These are phyloP conservation scores for Frankliniella fusca DNA, from an alignment of 2,888 invertebrate genomes.

Conservation along the genomic window DNA sequence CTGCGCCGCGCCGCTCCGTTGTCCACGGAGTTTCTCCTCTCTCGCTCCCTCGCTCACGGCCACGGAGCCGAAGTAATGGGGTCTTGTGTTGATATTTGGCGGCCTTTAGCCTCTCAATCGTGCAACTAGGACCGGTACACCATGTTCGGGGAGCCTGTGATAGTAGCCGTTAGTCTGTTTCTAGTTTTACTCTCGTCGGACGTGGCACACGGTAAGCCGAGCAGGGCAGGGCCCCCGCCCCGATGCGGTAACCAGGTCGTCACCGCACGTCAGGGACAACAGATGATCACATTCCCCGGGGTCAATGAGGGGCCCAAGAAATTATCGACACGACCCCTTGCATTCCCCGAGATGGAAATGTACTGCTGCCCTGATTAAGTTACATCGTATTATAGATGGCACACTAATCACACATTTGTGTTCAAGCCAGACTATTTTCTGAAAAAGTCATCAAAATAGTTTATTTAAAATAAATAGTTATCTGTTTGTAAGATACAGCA, in stretches of 20 bases:
- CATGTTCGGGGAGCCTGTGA: neutral
- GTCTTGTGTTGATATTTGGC: neutral
- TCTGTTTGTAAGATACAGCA: neutral
- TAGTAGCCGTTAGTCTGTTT: neutral
- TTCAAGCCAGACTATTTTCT: no score
- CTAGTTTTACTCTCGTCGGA: neutral
- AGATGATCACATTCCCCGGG: neutral
- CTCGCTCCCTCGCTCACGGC: slow-evolving; percentile 4
- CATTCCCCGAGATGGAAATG: no score
- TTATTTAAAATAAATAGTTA: no score
- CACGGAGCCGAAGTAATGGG: neutral
- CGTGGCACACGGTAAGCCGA: neutral
- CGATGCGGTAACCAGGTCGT: neutral
- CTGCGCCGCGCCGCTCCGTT: neutral
- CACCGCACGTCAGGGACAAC: neutral
- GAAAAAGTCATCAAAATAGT: no score
- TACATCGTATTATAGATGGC: no score
- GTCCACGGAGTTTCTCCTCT: neutral
- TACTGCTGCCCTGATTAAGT: no score
- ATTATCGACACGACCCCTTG: no score
- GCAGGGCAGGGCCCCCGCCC: neutral
- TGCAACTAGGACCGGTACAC: neutral
- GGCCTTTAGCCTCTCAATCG: neutral
- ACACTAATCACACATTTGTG: no score
- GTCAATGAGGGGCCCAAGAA: no score